Evolutionary conservation across 2,113 vertebrate species (phyloP), one percentile per base, ranked within the genome.

Genomic region (Silurus glanis): DNA sequence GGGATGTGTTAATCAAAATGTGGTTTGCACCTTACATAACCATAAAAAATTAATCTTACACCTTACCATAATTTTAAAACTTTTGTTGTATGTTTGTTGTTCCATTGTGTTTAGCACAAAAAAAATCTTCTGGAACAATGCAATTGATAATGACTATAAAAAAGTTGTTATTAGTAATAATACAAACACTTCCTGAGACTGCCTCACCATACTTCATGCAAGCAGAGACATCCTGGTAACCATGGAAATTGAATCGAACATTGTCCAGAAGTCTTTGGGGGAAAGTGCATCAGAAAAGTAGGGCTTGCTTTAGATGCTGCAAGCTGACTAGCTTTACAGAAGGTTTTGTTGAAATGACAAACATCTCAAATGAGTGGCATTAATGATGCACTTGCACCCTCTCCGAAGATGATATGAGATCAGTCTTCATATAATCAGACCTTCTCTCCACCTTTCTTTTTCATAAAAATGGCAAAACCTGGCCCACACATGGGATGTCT

Each of bases 381-480:
- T 58, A 71, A 37, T 37, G 49, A 23, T 69, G 10, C 21, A 64
- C 19, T 47, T 66, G 49, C 23, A 25, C 14, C 6, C 0, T 71
- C 51, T 56, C 9, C 5, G 9, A 83, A 17, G 82, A 69, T 66
- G 2, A 83, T 72, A 16, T 71, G 55, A 72, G 25, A 56, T 71
- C 6, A 72, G 51, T 16, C 28, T 45, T 51, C 17, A 56, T 53
- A 55, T 28, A 45, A 37, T 17, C 17, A 8, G 23, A 74, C n/a
- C 51, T 56, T 66, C 45, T 74, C 49, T 47, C 17, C 19, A 17
- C 28, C 6, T 51, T 67, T 45, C 12, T 25, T 45, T 83, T 72
- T 84, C 13, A 74, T 74, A 56, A 78, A 78, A 75, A 45, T 75
- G 72, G 37, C 9, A 51, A 71, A 72, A 59, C 45, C 13, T 12